Conservation (phyloP, 2,113 vertebrate genomes). For the Bambusicola thoracicus region DNA sequence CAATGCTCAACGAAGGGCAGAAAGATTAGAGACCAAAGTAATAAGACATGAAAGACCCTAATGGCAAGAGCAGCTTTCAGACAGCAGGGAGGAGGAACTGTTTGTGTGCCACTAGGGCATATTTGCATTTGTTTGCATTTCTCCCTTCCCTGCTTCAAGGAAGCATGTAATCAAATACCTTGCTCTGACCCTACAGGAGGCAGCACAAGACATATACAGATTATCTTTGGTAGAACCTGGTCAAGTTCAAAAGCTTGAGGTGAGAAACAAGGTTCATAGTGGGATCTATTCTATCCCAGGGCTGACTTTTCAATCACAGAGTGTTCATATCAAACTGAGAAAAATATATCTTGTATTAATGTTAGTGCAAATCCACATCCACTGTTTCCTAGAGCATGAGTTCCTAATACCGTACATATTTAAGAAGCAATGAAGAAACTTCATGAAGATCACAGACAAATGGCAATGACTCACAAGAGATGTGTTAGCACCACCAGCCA, state of each 20-base stretch:
- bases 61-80: background rate
- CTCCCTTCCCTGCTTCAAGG: background rate
- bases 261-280: background rate
- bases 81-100: background rate
- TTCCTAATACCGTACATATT: background rate
- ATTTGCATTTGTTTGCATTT: background rate
- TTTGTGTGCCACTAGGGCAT: background rate
- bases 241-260: background rate
- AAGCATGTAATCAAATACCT: background rate
- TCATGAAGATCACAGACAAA: background rate
- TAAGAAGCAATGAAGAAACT: background rate
- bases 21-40: slow-evolving; percentile 62
- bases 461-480: background rate
- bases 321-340: background rate
- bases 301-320: background rate
- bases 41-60: slow-evolving; percentile 54
- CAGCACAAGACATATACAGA: background rate
- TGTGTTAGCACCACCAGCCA: background rate
- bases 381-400: background rate
- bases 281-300: background rate
- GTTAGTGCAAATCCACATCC: background rate
- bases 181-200: background rate
- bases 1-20: slow-evolving; percentile 61
- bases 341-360: background rate
- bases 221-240: background rate